A percentile compares a stretch with the other conserved stretches of the same genome.
Evolutionary conservation across 2,797 vertebrate genomes (phyloP).

Genomic region (Centropyge bicolor): DNA sequence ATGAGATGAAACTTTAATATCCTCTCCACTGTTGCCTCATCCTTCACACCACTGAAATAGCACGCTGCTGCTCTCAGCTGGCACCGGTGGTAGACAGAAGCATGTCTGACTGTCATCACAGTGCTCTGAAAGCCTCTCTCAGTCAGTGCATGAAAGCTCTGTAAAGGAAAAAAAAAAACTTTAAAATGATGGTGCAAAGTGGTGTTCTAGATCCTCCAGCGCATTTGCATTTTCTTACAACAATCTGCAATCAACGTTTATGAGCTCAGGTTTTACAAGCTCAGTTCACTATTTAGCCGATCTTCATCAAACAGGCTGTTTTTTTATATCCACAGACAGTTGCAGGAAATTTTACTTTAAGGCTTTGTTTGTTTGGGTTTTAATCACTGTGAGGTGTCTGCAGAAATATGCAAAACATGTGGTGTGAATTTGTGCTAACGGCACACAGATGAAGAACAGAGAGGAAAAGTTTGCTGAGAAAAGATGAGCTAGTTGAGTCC

Average conservation of each 20-base stretch:
- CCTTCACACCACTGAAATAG: conserved; percentile 38
- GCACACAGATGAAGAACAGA: background rate
- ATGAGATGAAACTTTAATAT: conserved; percentile 41
- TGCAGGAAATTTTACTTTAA: conserved; percentile 14
- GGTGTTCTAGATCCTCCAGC: background rate
- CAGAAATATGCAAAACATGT: conserved; percentile 20
- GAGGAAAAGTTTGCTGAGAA: background rate
- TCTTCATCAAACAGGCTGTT: background rate
- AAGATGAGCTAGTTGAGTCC: conserved; percentile 10
- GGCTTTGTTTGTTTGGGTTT: conserved; percentile 35
- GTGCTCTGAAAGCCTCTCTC: conserved; percentile 33
- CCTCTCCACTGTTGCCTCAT: conserved; percentile 28
- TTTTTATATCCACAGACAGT: background rate
- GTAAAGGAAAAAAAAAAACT: background rate
- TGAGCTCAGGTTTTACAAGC: background rate
- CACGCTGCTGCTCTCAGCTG: conserved; percentile 27
- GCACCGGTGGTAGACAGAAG: conserved; percentile 8
- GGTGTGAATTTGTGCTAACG: background rate
- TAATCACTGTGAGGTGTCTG: conserved; percentile 10
- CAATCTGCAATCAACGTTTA: background rate
- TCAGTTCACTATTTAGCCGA: background rate
- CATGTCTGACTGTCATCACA: conserved; percentile 21
- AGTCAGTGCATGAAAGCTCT: conserved; percentile 14
- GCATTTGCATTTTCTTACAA: conserved; percentile 10
- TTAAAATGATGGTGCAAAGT: background rate